Base-by-base conservation (phyloP, 2,797 vertebrate genomes). In the Betta splendens region DNA sequence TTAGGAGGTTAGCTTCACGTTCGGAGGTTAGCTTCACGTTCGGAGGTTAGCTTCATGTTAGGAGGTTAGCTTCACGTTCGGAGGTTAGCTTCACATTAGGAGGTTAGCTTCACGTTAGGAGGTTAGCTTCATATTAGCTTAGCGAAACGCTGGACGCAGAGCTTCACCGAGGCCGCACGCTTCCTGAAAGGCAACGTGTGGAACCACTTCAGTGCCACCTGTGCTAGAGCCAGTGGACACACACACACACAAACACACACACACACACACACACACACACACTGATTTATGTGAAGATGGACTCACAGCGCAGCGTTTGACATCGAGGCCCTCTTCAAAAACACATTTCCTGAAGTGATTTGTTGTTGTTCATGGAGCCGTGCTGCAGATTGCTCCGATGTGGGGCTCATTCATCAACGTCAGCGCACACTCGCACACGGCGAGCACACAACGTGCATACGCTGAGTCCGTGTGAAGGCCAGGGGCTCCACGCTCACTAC, bases 331-430 rank as follows among this genome's bases (percentile, higher is more conserved):
- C 51, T 75, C 64, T 73, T 78, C 68, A 80, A 73, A 75, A 83
- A 62, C 57, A 57, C 63, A 73, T 83, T 83, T 84, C 80, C 84
- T 64, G 57, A 74, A 76, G 84, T 84, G 79, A 87, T 81, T 69
- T 80, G 81, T 72, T 69, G 71, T 78, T 70, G 62, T 87, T 75
- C 56, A 78, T 78, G 57, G 70, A 83, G 78, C 66, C 16, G 39
- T 75, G 73, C 29, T 46, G 75, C 77, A 86, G 85, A 85, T 81
- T 87, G 84, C 77, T 74, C 54, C 66, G 60, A 81, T 80, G 75
- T 81, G 46, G 64, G 55, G 39, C 81, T 78, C 81, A 84, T 89
- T 85, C 66, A 77, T 89, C 87, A 86, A 28, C 80, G 83, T 85
- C 83, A 85, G 2, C 55, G 48, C 50, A 60, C 52, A 43, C 23